Percentiles rank a stretch among this genome's conserved stretches.
phyloP scores from a whole-genome alignment of 2,888 invertebrate species.

The Leptinotarsa rubiginosa region DNA sequence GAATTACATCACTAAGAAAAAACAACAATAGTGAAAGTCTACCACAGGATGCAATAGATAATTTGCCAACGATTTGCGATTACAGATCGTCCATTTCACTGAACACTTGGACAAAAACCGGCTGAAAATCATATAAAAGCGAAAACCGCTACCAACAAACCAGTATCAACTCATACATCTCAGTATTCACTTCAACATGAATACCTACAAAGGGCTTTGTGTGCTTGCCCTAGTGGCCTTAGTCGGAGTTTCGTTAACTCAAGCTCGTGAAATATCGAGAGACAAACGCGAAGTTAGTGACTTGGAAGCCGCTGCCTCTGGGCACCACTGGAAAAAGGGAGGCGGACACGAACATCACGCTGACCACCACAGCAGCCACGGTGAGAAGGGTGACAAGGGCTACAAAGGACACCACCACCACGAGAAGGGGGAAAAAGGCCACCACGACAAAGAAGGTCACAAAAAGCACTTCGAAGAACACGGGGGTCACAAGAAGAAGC shows the following conservation, averaged over 20 bases:
- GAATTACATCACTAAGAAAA: constrained; percentile 55
- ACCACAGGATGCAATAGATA: constrained; percentile 62
- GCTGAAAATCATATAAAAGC: constrained; percentile 58
- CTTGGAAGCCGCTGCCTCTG: constrained; percentile 69
- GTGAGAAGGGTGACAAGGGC: constrained; percentile 75
- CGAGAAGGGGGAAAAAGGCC: constrained; percentile 74
- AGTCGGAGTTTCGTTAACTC: constrained; percentile 64
- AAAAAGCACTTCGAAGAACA: constrained; percentile 74
- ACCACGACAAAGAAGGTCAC: constrained; percentile 77
- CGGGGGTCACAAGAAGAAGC: constrained; percentile 72
- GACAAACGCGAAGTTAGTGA: constrained; percentile 68
- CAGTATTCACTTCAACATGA: constrained; percentile 52
- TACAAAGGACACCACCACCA: constrained; percentile 76
- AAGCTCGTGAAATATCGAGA: constrained; percentile 70
- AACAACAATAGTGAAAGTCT: constrained; percentile 58
- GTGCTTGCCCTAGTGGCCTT: constrained; percentile 72
- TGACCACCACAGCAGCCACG: constrained; percentile 70
- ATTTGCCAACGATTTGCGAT: constrained; percentile 57
- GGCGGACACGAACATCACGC: constrained; percentile 71
- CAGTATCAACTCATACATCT: constrained; percentile 54
- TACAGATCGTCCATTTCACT: constrained; percentile 58
- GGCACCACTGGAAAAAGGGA: constrained; percentile 67
- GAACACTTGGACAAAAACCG: constrained; percentile 52
- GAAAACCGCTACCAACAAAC: constrained; percentile 44
- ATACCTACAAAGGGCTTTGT: constrained; percentile 77